Evolutionary conservation across 2,888 invertebrate genomes (phyloP).

Genomic region (Stenchaetothrips biformis): DNA sequence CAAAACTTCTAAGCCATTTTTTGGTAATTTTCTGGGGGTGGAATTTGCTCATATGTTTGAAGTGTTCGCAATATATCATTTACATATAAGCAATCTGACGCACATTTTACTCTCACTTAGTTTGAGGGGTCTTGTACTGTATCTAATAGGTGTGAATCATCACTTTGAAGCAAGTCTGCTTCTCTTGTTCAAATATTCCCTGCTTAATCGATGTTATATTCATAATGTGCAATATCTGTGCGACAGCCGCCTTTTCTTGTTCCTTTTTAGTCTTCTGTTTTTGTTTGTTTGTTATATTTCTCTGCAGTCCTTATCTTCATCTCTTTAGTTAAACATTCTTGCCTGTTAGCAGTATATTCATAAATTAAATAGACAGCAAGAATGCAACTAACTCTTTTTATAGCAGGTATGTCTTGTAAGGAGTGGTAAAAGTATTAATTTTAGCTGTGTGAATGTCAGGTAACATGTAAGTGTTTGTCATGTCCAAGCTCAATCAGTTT

Average conservation of each 20-base stretch:
- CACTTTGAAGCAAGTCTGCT: background rate
- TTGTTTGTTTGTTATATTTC: background rate
- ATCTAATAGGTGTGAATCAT: background rate
- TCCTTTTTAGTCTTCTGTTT: too few species aligned
- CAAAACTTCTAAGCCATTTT: too few species aligned
- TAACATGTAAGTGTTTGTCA: constrained; percentile 17
- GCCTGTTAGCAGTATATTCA: constrained; percentile 17
- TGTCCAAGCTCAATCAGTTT: constrained; percentile 22
- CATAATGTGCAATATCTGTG: too few species aligned
- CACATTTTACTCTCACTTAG: background rate
- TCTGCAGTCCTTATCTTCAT: background rate
- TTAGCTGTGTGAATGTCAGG: constrained; percentile 9
- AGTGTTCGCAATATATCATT: background rate
- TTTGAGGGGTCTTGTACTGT: background rate
- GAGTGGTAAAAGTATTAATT: constrained; percentile 13
- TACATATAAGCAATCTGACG: background rate
- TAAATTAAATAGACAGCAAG: background rate
- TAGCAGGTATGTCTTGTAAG: background rate
- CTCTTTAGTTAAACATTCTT: background rate
- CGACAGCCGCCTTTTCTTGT: too few species aligned
- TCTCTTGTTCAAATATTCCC: background rate
- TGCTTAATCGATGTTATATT: too few species aligned
- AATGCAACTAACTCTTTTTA: background rate
- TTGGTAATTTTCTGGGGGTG: too few species aligned
- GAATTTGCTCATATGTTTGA: background rate